A percentile compares a stretch with the other conserved stretches of the same genome.
Evolutionary conservation across 2,113 vertebrate species (phyloP).

Genomic region (Halichoeres trimaculatus): DNA sequence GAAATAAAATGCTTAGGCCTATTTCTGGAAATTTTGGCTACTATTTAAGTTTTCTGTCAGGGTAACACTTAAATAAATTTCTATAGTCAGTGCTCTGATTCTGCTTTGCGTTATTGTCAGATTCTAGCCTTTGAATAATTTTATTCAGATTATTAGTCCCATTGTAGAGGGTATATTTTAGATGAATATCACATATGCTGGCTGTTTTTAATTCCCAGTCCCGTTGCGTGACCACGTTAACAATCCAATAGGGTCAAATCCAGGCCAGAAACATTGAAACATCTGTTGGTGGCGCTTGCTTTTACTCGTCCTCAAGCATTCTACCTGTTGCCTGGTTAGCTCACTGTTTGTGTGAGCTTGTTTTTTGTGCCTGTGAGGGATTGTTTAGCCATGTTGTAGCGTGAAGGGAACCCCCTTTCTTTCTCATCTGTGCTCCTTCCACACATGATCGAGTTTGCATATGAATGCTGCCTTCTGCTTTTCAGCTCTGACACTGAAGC

Average conservation of each 20-base stretch:
- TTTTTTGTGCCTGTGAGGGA: slow-evolving; percentile 18
- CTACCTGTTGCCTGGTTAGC: slow-evolving; percentile 50
- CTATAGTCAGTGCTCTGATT: background rate
- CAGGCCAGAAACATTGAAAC: slow-evolving; percentile 58
- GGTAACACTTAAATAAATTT: slow-evolving; percentile 9
- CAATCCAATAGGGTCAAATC: slow-evolving; percentile 53
- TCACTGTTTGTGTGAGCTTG: slow-evolving; percentile 16
- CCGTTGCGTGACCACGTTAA: slow-evolving; percentile 46
- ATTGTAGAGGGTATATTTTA: background rate
- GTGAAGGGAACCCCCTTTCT: slow-evolving; percentile 55
- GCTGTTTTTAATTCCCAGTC: slow-evolving; percentile 13
- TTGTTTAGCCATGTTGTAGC: slow-evolving; percentile 50
- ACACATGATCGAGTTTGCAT: slow-evolving; percentile 75
- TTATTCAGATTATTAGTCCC: background rate
- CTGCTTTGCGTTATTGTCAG: background rate
- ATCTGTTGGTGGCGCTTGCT: slow-evolving; percentile 46
- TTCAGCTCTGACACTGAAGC: slow-evolving; percentile 45
- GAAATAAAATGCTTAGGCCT: slow-evolving; percentile 62
- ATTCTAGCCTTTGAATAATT: background rate
- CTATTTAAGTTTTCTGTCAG: background rate
- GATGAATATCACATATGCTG: slow-evolving; percentile 8
- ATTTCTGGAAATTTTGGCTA: background rate
- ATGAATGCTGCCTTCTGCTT: slow-evolving; percentile 78
- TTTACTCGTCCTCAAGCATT: slow-evolving; percentile 22
- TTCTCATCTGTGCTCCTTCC: slow-evolving; percentile 14